These are phyloP conservation scores for Syngnathus scovelli DNA, from an alignment of 2,113 vertebrate species.

Conservation along the genomic window DNA sequence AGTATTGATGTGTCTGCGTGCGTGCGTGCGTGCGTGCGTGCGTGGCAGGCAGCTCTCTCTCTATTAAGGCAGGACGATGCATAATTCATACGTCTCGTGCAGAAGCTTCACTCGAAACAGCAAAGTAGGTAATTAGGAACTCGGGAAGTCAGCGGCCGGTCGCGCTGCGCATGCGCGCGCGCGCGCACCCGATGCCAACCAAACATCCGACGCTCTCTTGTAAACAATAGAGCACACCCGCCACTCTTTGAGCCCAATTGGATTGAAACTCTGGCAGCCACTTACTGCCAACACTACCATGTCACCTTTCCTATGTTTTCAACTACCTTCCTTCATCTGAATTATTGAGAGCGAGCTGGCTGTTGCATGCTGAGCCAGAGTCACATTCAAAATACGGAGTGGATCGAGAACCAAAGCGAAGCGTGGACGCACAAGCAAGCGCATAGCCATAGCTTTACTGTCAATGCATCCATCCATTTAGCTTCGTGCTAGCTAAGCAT, in stretches of 20 bases:
- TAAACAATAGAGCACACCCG: background rate
- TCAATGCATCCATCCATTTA: too few relatives aligned
- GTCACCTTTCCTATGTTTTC: conserved; percentile 58
- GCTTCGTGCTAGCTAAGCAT: too few relatives aligned
- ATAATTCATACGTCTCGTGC: conserved; percentile 38
- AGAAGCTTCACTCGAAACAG: conserved; percentile 21
- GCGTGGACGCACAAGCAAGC: too few relatives aligned
- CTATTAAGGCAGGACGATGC: conserved; percentile 36
- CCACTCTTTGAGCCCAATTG: conserved; percentile 8
- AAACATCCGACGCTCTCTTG: background rate
- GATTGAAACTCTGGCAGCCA: conserved; percentile 13
- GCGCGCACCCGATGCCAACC: background rate
- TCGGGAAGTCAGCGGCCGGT: background rate
- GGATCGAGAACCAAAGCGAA: conserved; percentile 6
- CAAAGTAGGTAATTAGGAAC: conserved; percentile 17
- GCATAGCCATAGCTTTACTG: too few relatives aligned
- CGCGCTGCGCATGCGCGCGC: background rate
- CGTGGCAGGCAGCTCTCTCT: conserved; percentile 24
- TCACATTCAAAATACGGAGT: conserved; percentile 38
- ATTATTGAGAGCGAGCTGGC: conserved; percentile 69
- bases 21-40: too few relatives aligned
- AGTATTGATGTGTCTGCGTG: background rate
- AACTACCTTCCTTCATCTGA: conserved; percentile 53
- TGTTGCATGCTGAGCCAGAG: conserved; percentile 60
- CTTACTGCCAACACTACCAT: conserved; percentile 36